phyloP scores from a whole-genome alignment of 2,797 vertebrate genomes.

The Setipinna tenuifilis region DNA sequence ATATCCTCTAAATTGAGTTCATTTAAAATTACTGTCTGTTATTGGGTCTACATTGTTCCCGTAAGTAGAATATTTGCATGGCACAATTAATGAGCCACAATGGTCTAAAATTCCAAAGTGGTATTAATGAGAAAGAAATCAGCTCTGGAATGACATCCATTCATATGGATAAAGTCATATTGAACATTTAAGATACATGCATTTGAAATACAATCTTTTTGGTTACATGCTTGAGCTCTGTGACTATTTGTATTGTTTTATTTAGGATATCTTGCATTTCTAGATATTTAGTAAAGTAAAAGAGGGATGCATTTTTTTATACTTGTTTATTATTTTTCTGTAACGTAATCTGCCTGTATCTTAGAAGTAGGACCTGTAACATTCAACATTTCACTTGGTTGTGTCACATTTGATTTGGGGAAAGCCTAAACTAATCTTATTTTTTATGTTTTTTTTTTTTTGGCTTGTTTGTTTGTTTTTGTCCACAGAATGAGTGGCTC shows the following conservation, averaged over 20 bases:
- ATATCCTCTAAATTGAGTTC: neutral
- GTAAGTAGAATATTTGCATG: neutral
- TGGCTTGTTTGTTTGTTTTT: slow-evolving; percentile 26
- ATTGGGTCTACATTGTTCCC: neutral
- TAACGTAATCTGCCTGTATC: no score
- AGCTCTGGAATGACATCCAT: no score
- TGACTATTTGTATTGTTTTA: no score
- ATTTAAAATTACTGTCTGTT: neutral
- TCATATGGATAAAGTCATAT: no score
- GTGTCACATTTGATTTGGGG: neutral
- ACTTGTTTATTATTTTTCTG: neutral
- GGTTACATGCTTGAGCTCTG: no score
- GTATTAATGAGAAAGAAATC: no score
- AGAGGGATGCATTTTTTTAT: no score
- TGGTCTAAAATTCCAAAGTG: no score
- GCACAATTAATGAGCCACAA: no score
- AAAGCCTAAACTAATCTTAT: neutral
- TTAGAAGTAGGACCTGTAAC: neutral
- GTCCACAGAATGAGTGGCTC: slow-evolving; percentile 92
- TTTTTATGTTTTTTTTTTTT: slow-evolving; percentile 45
- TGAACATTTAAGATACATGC: no score
- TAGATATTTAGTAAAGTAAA: neutral
- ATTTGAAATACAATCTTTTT: no score
- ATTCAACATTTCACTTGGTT: neutral
- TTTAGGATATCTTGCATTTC: no score